Evolutionary conservation across 2,888 invertebrate species (phyloP), one percentile per base, ranked within the genome.

Genomic region (Drosophila paramelanica): DNA sequence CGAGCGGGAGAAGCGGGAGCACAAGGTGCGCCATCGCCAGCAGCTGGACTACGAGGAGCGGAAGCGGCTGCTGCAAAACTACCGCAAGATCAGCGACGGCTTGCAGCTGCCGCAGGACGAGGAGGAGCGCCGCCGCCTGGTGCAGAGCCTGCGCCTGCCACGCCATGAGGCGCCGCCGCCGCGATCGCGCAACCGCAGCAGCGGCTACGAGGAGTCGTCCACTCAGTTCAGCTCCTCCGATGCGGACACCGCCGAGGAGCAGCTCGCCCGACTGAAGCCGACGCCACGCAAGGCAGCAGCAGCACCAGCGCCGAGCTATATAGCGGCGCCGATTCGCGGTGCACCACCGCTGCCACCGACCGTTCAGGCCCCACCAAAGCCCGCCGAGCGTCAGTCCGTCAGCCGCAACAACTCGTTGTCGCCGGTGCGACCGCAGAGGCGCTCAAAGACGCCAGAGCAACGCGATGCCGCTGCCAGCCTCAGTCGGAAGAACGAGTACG

Each of bases 1-100:
- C 23, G 94, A 93, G 90, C 93, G 93, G 43, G 93, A 94, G 68
- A 93, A 94, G 80, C 93, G 94, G 7, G 94, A 95, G 25, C 92
- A 92, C 59, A 90, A 91, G 61, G 31, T 90, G 49, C 89, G 91
- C 4, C 87, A 90, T 65, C 91, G 90, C 47, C 92, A 92, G 61
- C 80, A 92, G 66, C 55, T 91, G 43, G 92, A 92, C 64, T 89
- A 89, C 38, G 91, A 92, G 62, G 93, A 92, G 49, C 88, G 91
- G 6, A 91, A 89, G 49, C 87, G 90, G 0, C 59, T 92, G 20
- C 71, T 92, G 3, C 90, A 90, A 47, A 91, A 67, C 53, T 92
- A 92, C 56, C 84, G 92, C 6, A 92, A 91, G 64, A 62, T 90
- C 5, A 92, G 91, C 51, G 91, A 91, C 58, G 81, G 89, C 17